Evolutionary conservation across 2,888 invertebrate genomes (phyloP).

Genomic region (Rotaria socialis): DNA sequence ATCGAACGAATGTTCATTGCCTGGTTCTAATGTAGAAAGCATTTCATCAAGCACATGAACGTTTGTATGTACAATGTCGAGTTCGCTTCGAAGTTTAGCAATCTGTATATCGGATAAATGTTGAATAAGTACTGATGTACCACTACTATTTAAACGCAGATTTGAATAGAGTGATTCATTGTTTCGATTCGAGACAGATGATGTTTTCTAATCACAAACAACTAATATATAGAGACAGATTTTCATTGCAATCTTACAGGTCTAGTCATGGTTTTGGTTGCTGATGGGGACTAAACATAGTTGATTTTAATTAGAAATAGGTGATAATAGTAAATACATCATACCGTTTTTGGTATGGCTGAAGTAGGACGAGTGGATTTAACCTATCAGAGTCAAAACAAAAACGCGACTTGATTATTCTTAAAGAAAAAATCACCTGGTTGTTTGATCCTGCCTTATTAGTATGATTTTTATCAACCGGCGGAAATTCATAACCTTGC

Average conservation of each 20-base stretch:
- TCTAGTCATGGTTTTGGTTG: neutral
- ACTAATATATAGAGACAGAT: neutral
- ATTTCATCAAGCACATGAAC: constrained; percentile 87
- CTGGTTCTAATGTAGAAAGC: constrained; percentile 80
- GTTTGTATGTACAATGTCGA: constrained; percentile 77
- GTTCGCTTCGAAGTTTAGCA: constrained; percentile 80
- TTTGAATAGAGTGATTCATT: neutral
- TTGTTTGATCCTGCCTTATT: no score
- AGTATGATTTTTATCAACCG: neutral
- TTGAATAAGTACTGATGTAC: neutral
- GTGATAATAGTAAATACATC: neutral
- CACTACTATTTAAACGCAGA: neutral
- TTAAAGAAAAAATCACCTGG: neutral
- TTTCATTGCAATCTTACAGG: neutral
- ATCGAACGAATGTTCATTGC: constrained; percentile 77
- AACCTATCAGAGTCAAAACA: neutral
- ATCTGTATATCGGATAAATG: constrained; percentile 69
- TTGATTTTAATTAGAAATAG: no score
- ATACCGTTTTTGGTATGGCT: neutral
- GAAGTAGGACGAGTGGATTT: neutral
- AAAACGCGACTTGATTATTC: neutral
- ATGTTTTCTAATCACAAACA: neutral
- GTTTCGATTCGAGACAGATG: neutral
- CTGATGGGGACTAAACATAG: neutral
- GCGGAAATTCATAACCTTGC: constrained; percentile 94